Evolutionary conservation across 2,797 vertebrate species (phyloP).

Genomic region (Coilia nasus): DNA sequence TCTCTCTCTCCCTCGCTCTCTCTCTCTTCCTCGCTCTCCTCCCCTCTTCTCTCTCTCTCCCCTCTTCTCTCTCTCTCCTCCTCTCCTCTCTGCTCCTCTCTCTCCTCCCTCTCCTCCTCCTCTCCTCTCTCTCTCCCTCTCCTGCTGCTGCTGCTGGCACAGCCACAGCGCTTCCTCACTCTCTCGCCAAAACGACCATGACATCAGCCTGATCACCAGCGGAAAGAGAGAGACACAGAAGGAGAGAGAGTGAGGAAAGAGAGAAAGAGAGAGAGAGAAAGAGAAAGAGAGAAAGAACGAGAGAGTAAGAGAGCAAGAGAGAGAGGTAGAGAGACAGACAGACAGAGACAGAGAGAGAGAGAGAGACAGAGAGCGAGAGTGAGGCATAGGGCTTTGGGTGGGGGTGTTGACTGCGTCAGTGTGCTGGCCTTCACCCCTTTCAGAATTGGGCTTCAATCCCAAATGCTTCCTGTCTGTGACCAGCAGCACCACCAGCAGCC

Average conservation of each 20-base stretch:
- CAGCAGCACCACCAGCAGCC: not conserved
- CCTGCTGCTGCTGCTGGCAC: not conserved
- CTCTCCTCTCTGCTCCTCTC: no score
- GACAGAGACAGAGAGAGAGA: no score
- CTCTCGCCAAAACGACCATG: not conserved
- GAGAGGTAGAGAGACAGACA: not conserved
- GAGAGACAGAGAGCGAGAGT: not conserved
- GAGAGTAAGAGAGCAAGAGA: not conserved
- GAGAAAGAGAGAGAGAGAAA: not conserved
- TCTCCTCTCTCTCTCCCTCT: no score
- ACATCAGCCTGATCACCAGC: not conserved
- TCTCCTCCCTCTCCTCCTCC: no score
- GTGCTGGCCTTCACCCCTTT: not conserved
- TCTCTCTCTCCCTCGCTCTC: no score
- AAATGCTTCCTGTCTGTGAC: slow-evolving; percentile 18
- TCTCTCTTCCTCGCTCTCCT: no score
- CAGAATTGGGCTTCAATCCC: not conserved
- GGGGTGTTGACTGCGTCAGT: not conserved
- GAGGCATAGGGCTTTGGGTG: not conserved
- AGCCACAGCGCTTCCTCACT: not conserved
- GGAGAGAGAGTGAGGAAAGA: not conserved
- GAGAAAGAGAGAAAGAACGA: not conserved
- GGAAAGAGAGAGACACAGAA: not conserved
- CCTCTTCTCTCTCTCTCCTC: no score
- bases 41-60: no score